phyloP scores from a whole-genome alignment of 2,888 invertebrate species.

The Galeopsomyia nigrocyanea region DNA sequence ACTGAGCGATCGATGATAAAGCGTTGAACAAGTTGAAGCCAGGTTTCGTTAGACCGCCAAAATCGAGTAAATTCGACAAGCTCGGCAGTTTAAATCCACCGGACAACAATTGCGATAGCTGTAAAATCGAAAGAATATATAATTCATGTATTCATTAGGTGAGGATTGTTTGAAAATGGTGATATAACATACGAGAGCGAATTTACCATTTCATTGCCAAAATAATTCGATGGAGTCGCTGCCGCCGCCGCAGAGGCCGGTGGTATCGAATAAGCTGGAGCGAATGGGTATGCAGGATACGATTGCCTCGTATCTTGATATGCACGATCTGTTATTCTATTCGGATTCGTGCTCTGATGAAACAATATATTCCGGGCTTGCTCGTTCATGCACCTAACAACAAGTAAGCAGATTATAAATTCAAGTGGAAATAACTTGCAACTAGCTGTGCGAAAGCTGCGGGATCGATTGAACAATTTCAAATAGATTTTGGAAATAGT shows the following conservation, averaged over 20 bases:
- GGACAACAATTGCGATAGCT: slow-evolving; percentile 34
- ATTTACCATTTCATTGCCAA: slow-evolving; percentile 28
- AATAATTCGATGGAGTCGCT: slow-evolving; percentile 23
- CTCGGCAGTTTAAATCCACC: slow-evolving; percentile 29
- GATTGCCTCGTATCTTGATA: slow-evolving; percentile 37
- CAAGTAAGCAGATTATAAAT: too few relatives aligned
- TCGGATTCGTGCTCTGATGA: slow-evolving; percentile 15
- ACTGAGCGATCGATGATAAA: slow-evolving; percentile 75
- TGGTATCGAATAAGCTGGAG: slow-evolving; percentile 34
- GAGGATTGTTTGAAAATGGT: too few relatives aligned
- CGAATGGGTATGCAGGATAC: slow-evolving; percentile 20
- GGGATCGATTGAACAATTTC: too few relatives aligned
- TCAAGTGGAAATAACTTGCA: too few relatives aligned
- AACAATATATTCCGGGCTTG: slow-evolving; percentile 47
- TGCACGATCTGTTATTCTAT: slow-evolving; percentile 24
- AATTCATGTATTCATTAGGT: background rate
- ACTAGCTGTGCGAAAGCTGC: too few relatives aligned
- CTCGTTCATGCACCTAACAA: slow-evolving; percentile 58
- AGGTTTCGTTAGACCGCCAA: slow-evolving; percentile 39
- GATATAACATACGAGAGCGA: background rate
- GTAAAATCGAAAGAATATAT: background rate
- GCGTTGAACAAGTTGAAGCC: slow-evolving; percentile 66
- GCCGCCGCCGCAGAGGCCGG: background rate
- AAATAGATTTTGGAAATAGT: too few relatives aligned
- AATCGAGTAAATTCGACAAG: slow-evolving; percentile 37